phyloP scores from a whole-genome alignment of 1,140 invertebrate species.

The Eupristina koningsbergeri region DNA sequence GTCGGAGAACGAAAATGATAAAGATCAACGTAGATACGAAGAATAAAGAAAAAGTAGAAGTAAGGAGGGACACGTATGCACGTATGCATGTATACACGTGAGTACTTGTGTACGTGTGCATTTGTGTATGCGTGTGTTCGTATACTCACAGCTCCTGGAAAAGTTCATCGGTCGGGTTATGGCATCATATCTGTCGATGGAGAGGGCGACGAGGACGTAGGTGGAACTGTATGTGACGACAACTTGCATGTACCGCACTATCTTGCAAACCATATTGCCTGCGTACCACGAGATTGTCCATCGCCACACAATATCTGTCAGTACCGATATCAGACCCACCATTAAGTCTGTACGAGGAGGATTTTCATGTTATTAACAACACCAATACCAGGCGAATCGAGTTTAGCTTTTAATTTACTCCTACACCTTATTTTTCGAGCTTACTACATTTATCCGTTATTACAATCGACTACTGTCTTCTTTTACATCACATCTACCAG shows the following conservation, averaged over 20 bases:
- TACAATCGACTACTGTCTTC: too few species aligned
- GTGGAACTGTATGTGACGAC: slow-evolving; percentile 94
- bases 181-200: slow-evolving; percentile 94
- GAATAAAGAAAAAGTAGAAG: not conserved
- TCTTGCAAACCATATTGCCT: slow-evolving; percentile 90
- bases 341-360: slow-evolving; percentile 80
- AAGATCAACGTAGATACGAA: not conserved
- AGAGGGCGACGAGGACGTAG: slow-evolving; percentile 94
- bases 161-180: slow-evolving; percentile 97
- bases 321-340: slow-evolving; percentile 88
- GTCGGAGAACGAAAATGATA: not conserved
- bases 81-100: too few species aligned
- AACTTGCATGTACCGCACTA: slow-evolving; percentile 87
- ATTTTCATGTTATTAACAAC: not conserved
- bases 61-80: too few species aligned
- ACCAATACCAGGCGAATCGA: too few species aligned
- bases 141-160: slow-evolving; percentile 90
- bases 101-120: too few species aligned
- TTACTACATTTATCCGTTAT: too few species aligned
- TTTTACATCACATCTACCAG: too few species aligned
- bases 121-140: too few species aligned
- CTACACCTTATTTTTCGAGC: too few species aligned
- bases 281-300: slow-evolving; percentile 89
- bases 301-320: slow-evolving; percentile 91
- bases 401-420: not conserved